phyloP scores from a whole-genome alignment of 2,888 invertebrate genomes.

The Pemphredon lugubris region DNA sequence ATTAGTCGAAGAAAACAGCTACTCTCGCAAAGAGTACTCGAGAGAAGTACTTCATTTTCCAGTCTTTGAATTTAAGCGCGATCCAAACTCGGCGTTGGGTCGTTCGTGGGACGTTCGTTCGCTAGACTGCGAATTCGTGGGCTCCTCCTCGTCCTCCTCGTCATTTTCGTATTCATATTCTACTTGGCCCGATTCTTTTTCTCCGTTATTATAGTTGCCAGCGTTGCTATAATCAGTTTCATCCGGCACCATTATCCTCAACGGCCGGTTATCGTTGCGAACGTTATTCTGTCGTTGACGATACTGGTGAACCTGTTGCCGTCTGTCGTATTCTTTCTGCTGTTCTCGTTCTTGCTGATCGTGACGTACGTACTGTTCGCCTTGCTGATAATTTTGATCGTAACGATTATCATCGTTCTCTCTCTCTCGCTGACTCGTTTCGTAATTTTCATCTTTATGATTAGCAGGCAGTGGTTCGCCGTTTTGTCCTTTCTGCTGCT shows the following conservation, averaged over 20 bases:
- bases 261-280: conserved; percentile 73
- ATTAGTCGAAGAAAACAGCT: no score
- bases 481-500: conserved; percentile 61
- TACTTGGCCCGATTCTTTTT: conserved; percentile 37
- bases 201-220: conserved; percentile 66
- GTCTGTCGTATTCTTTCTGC: conserved; percentile 63
- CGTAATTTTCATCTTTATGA: conserved; percentile 71
- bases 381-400: conserved; percentile 71
- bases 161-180: conserved; percentile 72
- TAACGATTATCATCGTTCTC: conserved; percentile 71
- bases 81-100: conserved; percentile 64
- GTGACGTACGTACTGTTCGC: conserved; percentile 56
- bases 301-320: conserved; percentile 21
- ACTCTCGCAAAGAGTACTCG: conserved; percentile 27
- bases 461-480: conserved; percentile 70
- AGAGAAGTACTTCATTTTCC: conserved; percentile 33
- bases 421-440: conserved; percentile 65
- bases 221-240: conserved; percentile 77
- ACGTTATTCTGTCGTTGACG: conserved; percentile 48
- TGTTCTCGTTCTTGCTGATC: conserved; percentile 71
- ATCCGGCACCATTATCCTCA: conserved; percentile 82
- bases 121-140: conserved; percentile 37
- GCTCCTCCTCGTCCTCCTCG: conserved; percentile 61
- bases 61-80: conserved; percentile 67
- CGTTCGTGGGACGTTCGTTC: conserved; percentile 43